phyloP scores from a whole-genome alignment of 2,797 vertebrate species.

The Coccyzus lansbergi region DNA sequence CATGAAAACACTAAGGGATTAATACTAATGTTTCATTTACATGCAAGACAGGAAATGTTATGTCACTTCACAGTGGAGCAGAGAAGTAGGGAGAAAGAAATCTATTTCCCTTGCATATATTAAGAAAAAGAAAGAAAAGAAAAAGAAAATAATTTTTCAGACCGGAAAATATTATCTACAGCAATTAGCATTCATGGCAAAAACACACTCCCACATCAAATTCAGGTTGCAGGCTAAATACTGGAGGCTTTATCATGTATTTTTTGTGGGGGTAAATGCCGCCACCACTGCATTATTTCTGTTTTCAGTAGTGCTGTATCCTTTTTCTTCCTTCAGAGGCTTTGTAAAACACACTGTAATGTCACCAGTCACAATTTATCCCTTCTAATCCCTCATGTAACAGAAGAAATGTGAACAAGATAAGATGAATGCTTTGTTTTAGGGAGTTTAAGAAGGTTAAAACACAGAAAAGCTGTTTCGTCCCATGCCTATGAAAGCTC shows the following conservation, averaged over 20 bases:
- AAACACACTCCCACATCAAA: background rate
- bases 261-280: background rate
- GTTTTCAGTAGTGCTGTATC: background rate
- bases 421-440: background rate
- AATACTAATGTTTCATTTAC: conserved; percentile 73
- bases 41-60: conserved; percentile 64
- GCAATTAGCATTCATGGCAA: background rate
- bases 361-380: background rate
- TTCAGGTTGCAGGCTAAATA: background rate
- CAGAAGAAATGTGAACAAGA: background rate
- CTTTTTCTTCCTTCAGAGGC: background rate
- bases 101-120: background rate
- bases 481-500: background rate
- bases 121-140: background rate
- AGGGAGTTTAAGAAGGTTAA: background rate
- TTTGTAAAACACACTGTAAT: background rate
- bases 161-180: background rate
- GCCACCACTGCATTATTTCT: background rate
- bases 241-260: background rate
- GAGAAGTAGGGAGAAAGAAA: background rate
- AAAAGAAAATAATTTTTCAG: background rate
- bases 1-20: conserved; percentile 65
- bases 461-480: background rate
- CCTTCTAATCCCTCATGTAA: background rate
- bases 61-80: conserved; percentile 5